A percentile compares a stretch with the other conserved stretches of the same genome.
Conservation (phyloP, 2,797 vertebrate genomes). For the Myotis planiceps region DNA sequence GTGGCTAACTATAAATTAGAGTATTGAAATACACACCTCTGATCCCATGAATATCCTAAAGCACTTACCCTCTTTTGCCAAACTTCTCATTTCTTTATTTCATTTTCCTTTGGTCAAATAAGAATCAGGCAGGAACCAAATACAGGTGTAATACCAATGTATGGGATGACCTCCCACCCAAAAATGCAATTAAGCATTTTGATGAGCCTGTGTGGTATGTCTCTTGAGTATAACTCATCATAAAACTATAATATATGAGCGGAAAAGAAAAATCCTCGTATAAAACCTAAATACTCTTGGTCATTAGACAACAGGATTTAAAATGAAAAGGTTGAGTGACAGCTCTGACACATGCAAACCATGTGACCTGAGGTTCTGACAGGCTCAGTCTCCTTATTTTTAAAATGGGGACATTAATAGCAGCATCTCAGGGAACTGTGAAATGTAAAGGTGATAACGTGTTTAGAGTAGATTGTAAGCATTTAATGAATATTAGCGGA, state of each 20-base stretch:
- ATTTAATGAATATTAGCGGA: neutral
- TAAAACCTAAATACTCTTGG: neutral
- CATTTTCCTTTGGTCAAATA: neutral
- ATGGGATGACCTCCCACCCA: neutral
- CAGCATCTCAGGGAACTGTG: neutral
- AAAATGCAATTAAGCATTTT: neutral
- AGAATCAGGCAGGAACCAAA: neutral
- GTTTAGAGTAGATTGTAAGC: neutral
- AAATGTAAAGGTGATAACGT: neutral
- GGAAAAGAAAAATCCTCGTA: slow-evolving; percentile 10
- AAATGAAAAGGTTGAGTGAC: neutral
- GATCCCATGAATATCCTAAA: neutral
- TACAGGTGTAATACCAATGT: neutral
- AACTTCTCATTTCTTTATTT: slow-evolving; percentile 1
- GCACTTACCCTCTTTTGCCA: neutral
- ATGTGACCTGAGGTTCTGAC: neutral
- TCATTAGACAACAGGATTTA: neutral
- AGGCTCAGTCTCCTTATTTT: neutral
- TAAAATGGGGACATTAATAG: slow-evolving; percentile 1
- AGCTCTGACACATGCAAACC: too few relatives aligned
- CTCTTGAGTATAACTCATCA: neutral
- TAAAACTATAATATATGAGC: neutral
- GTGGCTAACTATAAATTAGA: neutral
- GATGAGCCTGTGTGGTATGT: neutral
- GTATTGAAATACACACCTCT: neutral